Conservation (phyloP, 2,888 invertebrate species). For the Philereme vetulata region DNA sequence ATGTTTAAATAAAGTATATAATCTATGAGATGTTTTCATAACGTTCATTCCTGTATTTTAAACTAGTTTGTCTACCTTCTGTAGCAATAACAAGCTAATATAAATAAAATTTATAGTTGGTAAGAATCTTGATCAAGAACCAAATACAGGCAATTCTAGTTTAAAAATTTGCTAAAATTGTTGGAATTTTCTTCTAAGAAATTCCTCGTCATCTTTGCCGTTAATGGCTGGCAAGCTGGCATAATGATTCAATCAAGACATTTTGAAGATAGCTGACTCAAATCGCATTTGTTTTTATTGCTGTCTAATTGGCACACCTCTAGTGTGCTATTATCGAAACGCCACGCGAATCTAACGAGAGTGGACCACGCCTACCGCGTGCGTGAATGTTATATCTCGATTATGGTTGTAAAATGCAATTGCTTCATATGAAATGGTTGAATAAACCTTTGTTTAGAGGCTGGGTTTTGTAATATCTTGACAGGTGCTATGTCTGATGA, state of each 20-base stretch:
- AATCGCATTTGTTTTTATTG: slow-evolving; percentile 17
- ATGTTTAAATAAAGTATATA: too few relatives aligned
- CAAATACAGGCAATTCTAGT: not conserved
- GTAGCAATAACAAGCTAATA: not conserved
- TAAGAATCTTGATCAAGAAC: not conserved
- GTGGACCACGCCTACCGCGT: slow-evolving; percentile 30
- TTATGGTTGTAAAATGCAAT: slow-evolving; percentile 21
- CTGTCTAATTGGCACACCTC: slow-evolving; percentile 18
- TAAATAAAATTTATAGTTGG: not conserved
- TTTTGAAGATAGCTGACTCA: slow-evolving; percentile 21
- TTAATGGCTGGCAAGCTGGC: slow-evolving; percentile 8
- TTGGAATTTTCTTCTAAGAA: slow-evolving; percentile 4
- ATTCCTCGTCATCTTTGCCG: slow-evolving; percentile 10
- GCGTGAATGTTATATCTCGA: slow-evolving; percentile 26
- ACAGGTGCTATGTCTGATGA: too few relatives aligned
- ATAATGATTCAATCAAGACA: slow-evolving; percentile 31
- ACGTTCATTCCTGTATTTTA: not conserved
- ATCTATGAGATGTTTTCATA: too few relatives aligned
- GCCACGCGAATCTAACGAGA: slow-evolving; percentile 29
- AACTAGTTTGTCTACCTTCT: not conserved
- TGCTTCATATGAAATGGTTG: slow-evolving; percentile 9
- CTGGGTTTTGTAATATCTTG: too few relatives aligned
- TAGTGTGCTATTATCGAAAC: slow-evolving; percentile 29
- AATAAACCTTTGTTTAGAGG: too few relatives aligned
- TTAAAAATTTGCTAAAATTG: slow-evolving; percentile 1